Base-by-base conservation (phyloP, 2,888 invertebrate species). In the Drosophila nr. perissopoda region DNA sequence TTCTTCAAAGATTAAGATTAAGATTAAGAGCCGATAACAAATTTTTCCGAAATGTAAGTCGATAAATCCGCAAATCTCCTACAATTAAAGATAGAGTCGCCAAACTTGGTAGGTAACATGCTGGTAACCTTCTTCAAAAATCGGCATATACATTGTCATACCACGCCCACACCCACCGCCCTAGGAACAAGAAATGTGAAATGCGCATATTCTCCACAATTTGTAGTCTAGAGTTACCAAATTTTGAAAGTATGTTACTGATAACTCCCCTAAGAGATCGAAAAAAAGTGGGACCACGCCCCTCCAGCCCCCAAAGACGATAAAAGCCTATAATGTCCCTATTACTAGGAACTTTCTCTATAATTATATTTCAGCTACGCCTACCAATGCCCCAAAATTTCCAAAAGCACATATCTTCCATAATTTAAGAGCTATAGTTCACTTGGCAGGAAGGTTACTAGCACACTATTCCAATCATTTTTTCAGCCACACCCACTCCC, bases 391-490 rank as follows among this genome's bases (percentile, higher is more conserved):
- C 10, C 10, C 10, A 33, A 31, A 31, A 10, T 31, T 31, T 0
- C 31, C 8, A 31, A 31, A 31, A 8, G 8, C 8, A 0, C 31
- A 8, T 8, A 31, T 31, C 31, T 31, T 31, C 31, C 6, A 31
- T 31, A 40, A 10, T 10, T n/a, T n/a, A n/a, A n/a, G 8, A 0
- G 8, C 38, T 38, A n/a, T 0, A 40, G 4, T 40, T n/a, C 0
- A n/a, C n/a, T 40, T 40, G 21, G 11, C 21, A 38, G 7, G 13
- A 4, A 13, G 13, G 3, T 38, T 38, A 6, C 36, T 36, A 16
- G 36, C 18, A 18, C 2, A 0, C 7, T 7, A 1, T 38, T 38
- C 0, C 36, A 16, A 16, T 0, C 8, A 10, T n/a, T 18, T 40
- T n/a, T 0, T n/a, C 4, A 40, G 31, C 8, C n/a, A n/a, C n/a